Evolutionary conservation across 2,888 invertebrate genomes (phyloP).

Genomic region (Drosophila neutralis): DNA sequence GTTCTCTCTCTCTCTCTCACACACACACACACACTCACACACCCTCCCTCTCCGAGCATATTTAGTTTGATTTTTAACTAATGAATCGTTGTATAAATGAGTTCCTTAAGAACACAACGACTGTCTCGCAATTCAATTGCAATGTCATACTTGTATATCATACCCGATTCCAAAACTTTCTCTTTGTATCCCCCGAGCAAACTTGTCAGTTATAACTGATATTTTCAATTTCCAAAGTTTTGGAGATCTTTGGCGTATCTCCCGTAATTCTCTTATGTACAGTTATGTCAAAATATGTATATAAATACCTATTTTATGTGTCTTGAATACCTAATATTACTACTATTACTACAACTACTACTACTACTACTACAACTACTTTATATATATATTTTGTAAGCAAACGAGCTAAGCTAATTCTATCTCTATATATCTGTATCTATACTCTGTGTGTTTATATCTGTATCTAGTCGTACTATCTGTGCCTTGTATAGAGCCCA

Average conservation of each 20-base stretch:
- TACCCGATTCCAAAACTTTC: neutral
- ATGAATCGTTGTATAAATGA: neutral
- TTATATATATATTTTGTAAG: constrained; percentile 39
- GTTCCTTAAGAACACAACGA: neutral
- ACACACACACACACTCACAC: neutral
- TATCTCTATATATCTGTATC: constrained; percentile 27
- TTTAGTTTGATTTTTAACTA: neutral
- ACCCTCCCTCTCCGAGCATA: neutral
- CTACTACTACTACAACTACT: constrained; percentile 4
- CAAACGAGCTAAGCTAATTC: constrained; percentile 12
- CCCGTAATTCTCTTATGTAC: constrained; percentile 12
- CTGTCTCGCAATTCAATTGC: neutral
- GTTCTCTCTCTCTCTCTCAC: neutral
- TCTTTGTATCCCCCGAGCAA: neutral
- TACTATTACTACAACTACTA: constrained; percentile 3
- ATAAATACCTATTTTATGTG: constrained; percentile 28
- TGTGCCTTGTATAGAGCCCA: constrained; percentile 19
- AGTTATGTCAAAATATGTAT: constrained; percentile 29
- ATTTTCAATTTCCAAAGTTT: neutral
- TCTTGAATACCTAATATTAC: constrained; percentile 12
- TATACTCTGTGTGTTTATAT: constrained; percentile 33
- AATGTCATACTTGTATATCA: neutral
- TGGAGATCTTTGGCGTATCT: neutral
- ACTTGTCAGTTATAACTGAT: neutral
- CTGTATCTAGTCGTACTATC: constrained; percentile 24